Percentiles rank a stretch among this genome's conserved stretches.
Conservation (phyloP, 2,797 vertebrate species). For the Sebastes kiyomatsui region DNA sequence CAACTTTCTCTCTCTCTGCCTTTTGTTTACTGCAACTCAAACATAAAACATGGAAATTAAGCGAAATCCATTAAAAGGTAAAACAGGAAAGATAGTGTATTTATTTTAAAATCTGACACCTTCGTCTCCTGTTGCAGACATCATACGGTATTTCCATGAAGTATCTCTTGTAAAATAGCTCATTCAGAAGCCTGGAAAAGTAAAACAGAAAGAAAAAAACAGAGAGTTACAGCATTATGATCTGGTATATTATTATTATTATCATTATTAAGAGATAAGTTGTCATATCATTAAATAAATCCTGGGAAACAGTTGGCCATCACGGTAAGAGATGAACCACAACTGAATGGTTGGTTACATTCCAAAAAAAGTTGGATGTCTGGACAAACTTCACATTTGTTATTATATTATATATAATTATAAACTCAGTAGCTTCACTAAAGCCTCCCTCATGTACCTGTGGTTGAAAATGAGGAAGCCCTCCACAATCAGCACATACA, state of each 20-base stretch:
- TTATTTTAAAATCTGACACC: conserved; percentile 41
- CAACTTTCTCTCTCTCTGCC: background rate
- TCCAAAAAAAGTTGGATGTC: too few relatives aligned
- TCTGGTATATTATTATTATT: too few relatives aligned
- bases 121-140: conserved; percentile 90
- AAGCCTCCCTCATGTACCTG: conserved; percentile 76
- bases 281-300: background rate
- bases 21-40: background rate
- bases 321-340: too few relatives aligned
- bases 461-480: conserved; percentile 96
- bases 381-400: too few relatives aligned
- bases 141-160: conserved; percentile 93
- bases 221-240: background rate
- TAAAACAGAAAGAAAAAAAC: background rate
- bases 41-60: background rate
- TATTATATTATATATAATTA: background rate
- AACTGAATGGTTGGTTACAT: too few relatives aligned
- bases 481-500: conserved; percentile 90
- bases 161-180: conserved; percentile 89
- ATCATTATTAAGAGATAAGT: background rate
- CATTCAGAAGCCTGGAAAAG: conserved; percentile 85
- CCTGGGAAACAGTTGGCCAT: too few relatives aligned
- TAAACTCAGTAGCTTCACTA: background rate
- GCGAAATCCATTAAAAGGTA: background rate
- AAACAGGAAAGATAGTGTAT: background rate